These are phyloP conservation scores for Athalia circularis DNA, from an alignment of 2,888 invertebrate genomes.

Conservation along the genomic window DNA sequence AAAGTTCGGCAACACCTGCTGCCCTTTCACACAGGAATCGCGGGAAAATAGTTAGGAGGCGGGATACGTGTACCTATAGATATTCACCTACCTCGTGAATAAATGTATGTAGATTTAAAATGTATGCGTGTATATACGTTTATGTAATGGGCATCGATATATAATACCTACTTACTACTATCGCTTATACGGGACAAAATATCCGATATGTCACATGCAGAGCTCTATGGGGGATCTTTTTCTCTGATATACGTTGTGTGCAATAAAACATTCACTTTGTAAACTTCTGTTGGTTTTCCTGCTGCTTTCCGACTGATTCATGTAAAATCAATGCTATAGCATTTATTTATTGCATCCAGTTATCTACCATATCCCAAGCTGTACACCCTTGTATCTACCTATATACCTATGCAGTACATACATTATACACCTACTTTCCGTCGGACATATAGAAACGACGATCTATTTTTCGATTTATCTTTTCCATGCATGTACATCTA, in stretches of 20 bases:
- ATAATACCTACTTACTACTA: too few relatives aligned
- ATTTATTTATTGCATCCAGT: conserved; percentile 22
- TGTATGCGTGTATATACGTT: too few relatives aligned
- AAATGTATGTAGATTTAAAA: not conserved
- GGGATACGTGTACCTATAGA: not conserved
- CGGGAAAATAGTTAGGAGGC: not conserved
- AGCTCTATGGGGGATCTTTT: too few relatives aligned
- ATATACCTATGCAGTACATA: too few relatives aligned
- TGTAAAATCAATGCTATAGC: conserved; percentile 17
- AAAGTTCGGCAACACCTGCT: conserved; percentile 10
- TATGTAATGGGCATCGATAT: too few relatives aligned
- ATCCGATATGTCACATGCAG: too few relatives aligned
- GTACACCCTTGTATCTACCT: not conserved
- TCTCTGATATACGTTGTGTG: not conserved
- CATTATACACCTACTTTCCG: too few relatives aligned
- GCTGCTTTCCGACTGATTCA: conserved; percentile 14
- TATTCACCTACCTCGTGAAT: not conserved
- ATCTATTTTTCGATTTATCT: conserved; percentile 10
- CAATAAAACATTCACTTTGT: conserved; percentile 15
- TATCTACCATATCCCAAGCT: not conserved
- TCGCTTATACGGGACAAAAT: too few relatives aligned
- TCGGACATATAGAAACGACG: too few relatives aligned
- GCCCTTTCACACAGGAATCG: not conserved
- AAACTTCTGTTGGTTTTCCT: not conserved
- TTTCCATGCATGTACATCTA: not conserved